Percentiles rank a stretch among this genome's conserved stretches.
Conservation (phyloP, 2,888 invertebrate genomes). For the Conops quadrifasciatus region DNA sequence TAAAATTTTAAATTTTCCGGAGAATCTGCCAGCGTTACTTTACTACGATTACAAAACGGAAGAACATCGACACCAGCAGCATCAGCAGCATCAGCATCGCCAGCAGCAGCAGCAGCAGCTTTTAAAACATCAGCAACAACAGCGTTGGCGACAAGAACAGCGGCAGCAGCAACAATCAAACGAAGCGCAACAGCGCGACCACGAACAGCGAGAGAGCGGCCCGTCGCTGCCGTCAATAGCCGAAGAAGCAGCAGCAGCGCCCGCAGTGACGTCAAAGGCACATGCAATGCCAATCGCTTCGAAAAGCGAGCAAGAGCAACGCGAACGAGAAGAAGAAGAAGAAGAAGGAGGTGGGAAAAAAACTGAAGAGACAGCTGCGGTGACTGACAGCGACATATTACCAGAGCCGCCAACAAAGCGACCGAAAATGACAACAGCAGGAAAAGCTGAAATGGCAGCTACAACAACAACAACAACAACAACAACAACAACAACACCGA, state of each 20-base stretch:
- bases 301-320: neutral
- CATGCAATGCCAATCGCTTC: conserved; percentile 8
- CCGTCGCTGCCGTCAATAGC: conserved; percentile 35
- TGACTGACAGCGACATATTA: conserved; percentile 60
- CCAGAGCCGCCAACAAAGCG: conserved; percentile 60
- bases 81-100: conserved; percentile 59
- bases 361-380: conserved; percentile 48
- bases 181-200: conserved; percentile 42
- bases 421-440: conserved; percentile 47
- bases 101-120: conserved; percentile 50
- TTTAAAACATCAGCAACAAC: conserved; percentile 44
- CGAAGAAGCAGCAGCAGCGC: conserved; percentile 38
- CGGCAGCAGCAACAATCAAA: conserved; percentile 41
- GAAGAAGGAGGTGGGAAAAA: neutral
- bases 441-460: conserved; percentile 31
- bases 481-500: conserved; percentile 34
- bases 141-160: conserved; percentile 35
- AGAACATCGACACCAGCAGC: conserved; percentile 61
- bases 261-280: conserved; percentile 32
- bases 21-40: conserved; percentile 61
- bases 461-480: conserved; percentile 34
- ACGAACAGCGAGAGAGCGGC: conserved; percentile 39
- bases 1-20: conserved; percentile 62
- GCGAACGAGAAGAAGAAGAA: neutral
- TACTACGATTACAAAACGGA: conserved; percentile 64